Conservation (phyloP, 2,888 invertebrate species). For the Sphaerophoria rueppellii region DNA sequence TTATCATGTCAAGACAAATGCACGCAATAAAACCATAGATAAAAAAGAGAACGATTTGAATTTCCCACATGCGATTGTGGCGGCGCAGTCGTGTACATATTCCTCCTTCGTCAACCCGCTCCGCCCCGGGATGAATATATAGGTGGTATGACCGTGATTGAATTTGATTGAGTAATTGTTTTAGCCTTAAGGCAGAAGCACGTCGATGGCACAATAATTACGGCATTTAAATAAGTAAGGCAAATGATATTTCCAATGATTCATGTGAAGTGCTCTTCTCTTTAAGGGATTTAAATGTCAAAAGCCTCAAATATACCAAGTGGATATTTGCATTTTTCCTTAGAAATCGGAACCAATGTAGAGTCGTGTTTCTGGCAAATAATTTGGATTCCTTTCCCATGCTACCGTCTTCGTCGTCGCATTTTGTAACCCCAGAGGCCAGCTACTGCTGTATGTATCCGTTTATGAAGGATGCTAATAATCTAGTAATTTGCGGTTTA, state of each 20-base stretch:
- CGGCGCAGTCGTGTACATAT: conserved; percentile 15
- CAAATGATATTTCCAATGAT: conserved; percentile 63
- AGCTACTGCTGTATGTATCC: neutral
- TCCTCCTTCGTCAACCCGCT: neutral
- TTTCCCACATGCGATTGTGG: conserved; percentile 61
- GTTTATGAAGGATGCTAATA: conserved; percentile 39
- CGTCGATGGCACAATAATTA: conserved; percentile 61
- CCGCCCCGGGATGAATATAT: conserved; percentile 1
- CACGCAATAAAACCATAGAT: conserved; percentile 70
- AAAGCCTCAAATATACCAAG: neutral
- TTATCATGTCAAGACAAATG: conserved; percentile 69
- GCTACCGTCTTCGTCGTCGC: conserved; percentile 12
- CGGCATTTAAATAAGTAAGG: conserved; percentile 37
- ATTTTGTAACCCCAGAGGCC: conserved; percentile 14
- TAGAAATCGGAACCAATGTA: neutral
- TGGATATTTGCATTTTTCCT: neutral
- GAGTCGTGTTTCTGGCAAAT: conserved; percentile 25
- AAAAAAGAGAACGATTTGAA: conserved; percentile 59
- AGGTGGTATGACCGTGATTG: conserved; percentile 54
- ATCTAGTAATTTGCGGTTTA: conserved; percentile 33
- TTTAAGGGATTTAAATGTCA: conserved; percentile 22
- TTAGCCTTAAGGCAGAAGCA: conserved; percentile 33
- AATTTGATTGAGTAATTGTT: conserved; percentile 69
- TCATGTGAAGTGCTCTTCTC: conserved; percentile 1
- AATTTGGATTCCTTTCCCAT: conserved; percentile 32